Evolutionary conservation across 2,888 invertebrate species (phyloP).

Genomic region (Yponomeuta cagnagella): DNA sequence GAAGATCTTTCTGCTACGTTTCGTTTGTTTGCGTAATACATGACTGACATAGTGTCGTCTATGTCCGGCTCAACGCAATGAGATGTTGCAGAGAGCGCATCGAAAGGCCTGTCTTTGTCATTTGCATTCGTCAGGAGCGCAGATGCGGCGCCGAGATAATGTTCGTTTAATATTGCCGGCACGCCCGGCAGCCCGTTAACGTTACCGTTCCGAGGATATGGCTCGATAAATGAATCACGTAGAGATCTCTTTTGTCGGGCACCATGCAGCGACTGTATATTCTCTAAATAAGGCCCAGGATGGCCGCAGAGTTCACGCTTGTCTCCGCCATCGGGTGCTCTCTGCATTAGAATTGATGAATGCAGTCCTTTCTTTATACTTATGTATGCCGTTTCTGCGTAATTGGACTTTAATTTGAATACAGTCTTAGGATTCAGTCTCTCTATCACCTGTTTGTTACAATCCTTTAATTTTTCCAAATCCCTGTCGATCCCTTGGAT

Average conservation of each 20-base stretch:
- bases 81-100: not conserved
- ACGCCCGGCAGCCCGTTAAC: conserved; percentile 62
- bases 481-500: conserved; percentile 19
- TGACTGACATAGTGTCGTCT: not conserved
- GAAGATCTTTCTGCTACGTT: not conserved
- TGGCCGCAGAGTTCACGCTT: conserved; percentile 22
- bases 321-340: conserved; percentile 5
- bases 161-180: conserved; percentile 63
- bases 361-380: conserved; percentile 39
- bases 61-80: not conserved
- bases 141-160: conserved; percentile 59
- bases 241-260: conserved; percentile 60
- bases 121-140: conserved; percentile 61
- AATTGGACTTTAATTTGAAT: not conserved
- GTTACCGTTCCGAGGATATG: conserved; percentile 64
- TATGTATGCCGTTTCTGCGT: conserved; percentile 24
- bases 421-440: not conserved
- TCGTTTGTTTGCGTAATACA: not conserved
- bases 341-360: not conserved
- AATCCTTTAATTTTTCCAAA: not conserved
- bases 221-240: conserved; percentile 68
- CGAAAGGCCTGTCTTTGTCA: conserved; percentile 29
- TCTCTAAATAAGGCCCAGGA: conserved; percentile 41
- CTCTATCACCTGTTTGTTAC: not conserved
- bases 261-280: conserved; percentile 44